These are phyloP conservation scores for Tolmerus cingulatus DNA, from an alignment of 2,888 invertebrate species.

Conservation along the genomic window DNA sequence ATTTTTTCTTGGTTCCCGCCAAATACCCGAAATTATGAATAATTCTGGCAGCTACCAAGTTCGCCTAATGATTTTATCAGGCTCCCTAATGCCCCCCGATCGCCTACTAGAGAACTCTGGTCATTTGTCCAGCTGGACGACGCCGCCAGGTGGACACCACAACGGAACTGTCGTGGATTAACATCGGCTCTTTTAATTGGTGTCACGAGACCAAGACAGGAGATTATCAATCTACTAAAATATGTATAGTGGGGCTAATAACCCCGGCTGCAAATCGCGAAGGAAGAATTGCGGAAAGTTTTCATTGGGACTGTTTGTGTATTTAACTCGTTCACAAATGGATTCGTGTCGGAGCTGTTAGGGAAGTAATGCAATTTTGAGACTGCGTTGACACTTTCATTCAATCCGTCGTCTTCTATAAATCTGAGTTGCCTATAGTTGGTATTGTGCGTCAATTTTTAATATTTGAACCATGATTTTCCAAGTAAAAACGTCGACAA, in stretches of 20 bases:
- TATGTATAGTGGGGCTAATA: neutral
- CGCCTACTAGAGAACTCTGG: neutral
- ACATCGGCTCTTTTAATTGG: neutral
- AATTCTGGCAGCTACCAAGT: conserved; percentile 28
- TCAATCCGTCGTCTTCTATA: neutral
- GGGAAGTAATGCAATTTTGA: neutral
- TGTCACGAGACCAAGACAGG: neutral
- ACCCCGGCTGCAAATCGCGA: neutral
- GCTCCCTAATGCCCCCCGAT: neutral
- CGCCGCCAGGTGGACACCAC: neutral
- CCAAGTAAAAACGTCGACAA: neutral
- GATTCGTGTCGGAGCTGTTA: neutral
- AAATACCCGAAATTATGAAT: conserved; percentile 1
- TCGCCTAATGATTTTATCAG: conserved; percentile 28
- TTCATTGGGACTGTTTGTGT: neutral
- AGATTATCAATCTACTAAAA: neutral
- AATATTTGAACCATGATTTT: neutral
- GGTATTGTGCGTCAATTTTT: neutral
- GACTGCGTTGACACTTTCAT: neutral
- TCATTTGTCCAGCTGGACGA: neutral
- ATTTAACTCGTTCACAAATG: neutral
- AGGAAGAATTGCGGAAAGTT: neutral
- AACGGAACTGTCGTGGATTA: neutral
- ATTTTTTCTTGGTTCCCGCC: neutral
- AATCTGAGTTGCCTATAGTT: neutral